A percentile compares a stretch with the other conserved stretches of the same genome.
phyloP scores from a whole-genome alignment of 2,888 invertebrate species.

The Alentia gelatinosa region DNA sequence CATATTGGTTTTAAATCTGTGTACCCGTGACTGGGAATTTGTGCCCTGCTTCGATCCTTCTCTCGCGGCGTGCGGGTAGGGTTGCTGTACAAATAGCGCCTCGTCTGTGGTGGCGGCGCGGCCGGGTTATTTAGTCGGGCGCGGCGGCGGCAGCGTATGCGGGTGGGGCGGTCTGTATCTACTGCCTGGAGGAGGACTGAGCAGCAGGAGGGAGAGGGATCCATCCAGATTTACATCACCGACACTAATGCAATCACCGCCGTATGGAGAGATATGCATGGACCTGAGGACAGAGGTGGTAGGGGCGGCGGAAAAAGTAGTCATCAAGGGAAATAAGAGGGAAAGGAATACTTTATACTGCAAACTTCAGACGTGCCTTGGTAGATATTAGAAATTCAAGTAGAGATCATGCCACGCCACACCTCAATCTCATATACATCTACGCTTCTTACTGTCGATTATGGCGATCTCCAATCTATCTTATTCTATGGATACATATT shows the following conservation, averaged over 20 bases:
- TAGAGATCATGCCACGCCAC: no score
- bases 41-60: slow-evolving; percentile 25
- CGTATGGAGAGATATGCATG: no score
- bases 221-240: not conserved
- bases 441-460: no score
- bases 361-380: no score
- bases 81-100: slow-evolving; percentile 24
- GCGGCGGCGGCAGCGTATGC: not conserved
- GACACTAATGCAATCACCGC: not conserved
- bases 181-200: not conserved
- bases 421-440: no score
- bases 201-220: not conserved
- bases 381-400: no score
- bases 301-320: no score
- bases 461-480: no score
- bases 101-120: not conserved
- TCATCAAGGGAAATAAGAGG: no score
- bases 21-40: slow-evolving; percentile 48
- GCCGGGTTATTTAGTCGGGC: slow-evolving; percentile 12
- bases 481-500: not conserved
- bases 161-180: slow-evolving; percentile 16
- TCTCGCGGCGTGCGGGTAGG: not conserved
- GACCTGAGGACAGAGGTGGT: no score
- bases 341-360: no score
- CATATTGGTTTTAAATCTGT: slow-evolving; percentile 52